Evolutionary conservation across 2,888 invertebrate species (phyloP), one percentile per base, ranked within the genome.

Genomic region (Drosophila nigritarsus): DNA sequence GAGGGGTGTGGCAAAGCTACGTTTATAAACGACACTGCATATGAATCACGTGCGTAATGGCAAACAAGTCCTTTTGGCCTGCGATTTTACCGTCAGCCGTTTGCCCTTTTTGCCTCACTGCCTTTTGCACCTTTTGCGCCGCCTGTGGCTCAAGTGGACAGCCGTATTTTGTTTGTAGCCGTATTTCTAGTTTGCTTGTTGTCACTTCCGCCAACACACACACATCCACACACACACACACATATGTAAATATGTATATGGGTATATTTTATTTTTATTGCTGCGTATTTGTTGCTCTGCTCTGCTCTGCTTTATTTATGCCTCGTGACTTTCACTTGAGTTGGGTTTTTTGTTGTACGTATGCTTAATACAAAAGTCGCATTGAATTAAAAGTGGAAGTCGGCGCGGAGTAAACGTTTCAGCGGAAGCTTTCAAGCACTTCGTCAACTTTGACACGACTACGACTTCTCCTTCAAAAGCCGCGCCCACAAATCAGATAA

Each of bases 11-110:
- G 45, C 24, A 45, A 24, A 45, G 45, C 49, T 60, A 65, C 86
- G 66, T 72, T 74, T 82, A 78, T 79, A 82, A 80, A 85, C 67
- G 83, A 73, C 80, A 73, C 69, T 78, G 84, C 89, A 85, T 87
- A 89, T 87, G 89, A 80, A 89, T 89, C 87, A 87, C 88, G 83
- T 87, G 83, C 85, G 80, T 85, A 89, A 89, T 87, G 87, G 89
- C 70, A 71, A 81, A 70, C 68, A 64, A 73, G 68, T 73, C 72
- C 62, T 68, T 64, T 63, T 40, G 60, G 59, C 67, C 80, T 67
- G 64, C 62, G 48, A 56, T 42, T 66, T 48, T 36, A 29, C 34
- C 34, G 53, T 36, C 36, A 49, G 34, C 48, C 20, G 24, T 48
- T 38, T 53, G 20, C n/a, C 40, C 29, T 30, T 38, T 29, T 24